Evolutionary conservation across 2,888 invertebrate genomes (phyloP).

Genomic region (Dilophus febrilis): DNA sequence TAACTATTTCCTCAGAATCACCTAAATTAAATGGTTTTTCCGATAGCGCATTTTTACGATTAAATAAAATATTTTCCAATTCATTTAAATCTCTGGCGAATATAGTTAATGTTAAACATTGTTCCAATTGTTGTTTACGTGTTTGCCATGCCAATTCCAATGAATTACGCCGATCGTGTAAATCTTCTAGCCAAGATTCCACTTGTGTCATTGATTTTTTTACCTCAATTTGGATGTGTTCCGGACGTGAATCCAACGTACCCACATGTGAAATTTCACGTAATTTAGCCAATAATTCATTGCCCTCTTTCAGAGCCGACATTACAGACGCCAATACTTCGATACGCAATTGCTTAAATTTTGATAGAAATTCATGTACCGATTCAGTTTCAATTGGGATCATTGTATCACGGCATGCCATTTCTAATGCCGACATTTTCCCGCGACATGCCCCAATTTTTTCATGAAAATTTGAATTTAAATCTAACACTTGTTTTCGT

Average conservation of each 20-base stretch:
- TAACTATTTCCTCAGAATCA: conserved; percentile 52
- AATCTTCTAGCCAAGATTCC: conserved; percentile 53
- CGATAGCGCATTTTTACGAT: conserved; percentile 35
- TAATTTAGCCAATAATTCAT: conserved; percentile 52
- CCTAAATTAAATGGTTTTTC: conserved; percentile 36
- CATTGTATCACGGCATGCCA: conserved; percentile 45
- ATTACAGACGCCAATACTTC: conserved; percentile 59
- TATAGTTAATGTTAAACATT: conserved; percentile 55
- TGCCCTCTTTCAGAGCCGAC: conserved; percentile 65
- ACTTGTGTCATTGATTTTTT: conserved; percentile 41
- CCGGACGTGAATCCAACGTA: conserved; percentile 57
- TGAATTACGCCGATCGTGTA: conserved; percentile 56
- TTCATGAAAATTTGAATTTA: conserved; percentile 63
- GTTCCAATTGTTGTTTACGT: conserved; percentile 58
- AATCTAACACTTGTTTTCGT: conserved; percentile 55
- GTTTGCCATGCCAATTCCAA: conserved; percentile 51
- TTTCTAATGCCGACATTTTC: conserved; percentile 48
- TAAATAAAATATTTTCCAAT: conserved; percentile 39
- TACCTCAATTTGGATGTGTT: conserved; percentile 37
- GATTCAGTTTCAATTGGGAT: conserved; percentile 55
- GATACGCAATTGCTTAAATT: conserved; percentile 53
- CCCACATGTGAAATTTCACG: conserved; percentile 57
- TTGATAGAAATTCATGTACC: conserved; percentile 49
- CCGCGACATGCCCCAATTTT: conserved; percentile 50
- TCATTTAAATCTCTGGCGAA: conserved; percentile 53